A percentile compares a stretch with the other conserved stretches of the same genome.
phyloP scores from a whole-genome alignment of 1,140 invertebrate species.

The Onthophagus taurus region DNA sequence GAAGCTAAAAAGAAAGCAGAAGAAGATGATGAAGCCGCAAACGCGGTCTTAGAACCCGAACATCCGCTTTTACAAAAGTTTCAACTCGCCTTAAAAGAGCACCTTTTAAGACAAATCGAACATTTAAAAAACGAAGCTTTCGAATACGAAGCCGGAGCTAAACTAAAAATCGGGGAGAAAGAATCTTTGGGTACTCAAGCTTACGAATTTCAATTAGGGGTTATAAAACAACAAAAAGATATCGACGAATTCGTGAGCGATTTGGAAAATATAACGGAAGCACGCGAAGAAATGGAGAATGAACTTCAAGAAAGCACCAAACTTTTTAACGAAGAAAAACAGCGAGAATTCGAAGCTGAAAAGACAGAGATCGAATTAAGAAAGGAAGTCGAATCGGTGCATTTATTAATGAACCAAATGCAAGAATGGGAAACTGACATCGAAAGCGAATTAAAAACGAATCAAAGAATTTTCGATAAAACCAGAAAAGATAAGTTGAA shows the following conservation, averaged over 20 bases:
- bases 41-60: slow-evolving; percentile 44
- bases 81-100: slow-evolving; percentile 49
- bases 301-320: slow-evolving; percentile 22
- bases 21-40: slow-evolving; percentile 6
- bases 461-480: slow-evolving; percentile 46
- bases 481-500: slow-evolving; percentile 41
- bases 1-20: slow-evolving; percentile 6
- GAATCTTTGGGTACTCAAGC: slow-evolving; percentile 29
- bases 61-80: slow-evolving; percentile 56
- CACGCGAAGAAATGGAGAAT: slow-evolving; percentile 26
- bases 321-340: slow-evolving; percentile 18
- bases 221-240: slow-evolving; percentile 26
- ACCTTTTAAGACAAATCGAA: slow-evolving; percentile 46
- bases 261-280: slow-evolving; percentile 24
- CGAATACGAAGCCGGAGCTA: slow-evolving; percentile 38
- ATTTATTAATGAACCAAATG: slow-evolving; percentile 41
- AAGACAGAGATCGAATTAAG: slow-evolving; percentile 40
- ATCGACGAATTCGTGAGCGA: slow-evolving; percentile 24
- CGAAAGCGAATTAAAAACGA: slow-evolving; percentile 43
- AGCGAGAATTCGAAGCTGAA: slow-evolving; percentile 21
- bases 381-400: slow-evolving; percentile 43
- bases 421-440: slow-evolving; percentile 44
- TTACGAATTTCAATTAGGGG: slow-evolving; percentile 31
- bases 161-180: slow-evolving; percentile 23
- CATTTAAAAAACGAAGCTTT: slow-evolving; percentile 46